A percentile compares a stretch with the other conserved stretches of the same genome.
phyloP scores from a whole-genome alignment of 2,797 vertebrate genomes.

The Neopelma chrysocephalum region DNA sequence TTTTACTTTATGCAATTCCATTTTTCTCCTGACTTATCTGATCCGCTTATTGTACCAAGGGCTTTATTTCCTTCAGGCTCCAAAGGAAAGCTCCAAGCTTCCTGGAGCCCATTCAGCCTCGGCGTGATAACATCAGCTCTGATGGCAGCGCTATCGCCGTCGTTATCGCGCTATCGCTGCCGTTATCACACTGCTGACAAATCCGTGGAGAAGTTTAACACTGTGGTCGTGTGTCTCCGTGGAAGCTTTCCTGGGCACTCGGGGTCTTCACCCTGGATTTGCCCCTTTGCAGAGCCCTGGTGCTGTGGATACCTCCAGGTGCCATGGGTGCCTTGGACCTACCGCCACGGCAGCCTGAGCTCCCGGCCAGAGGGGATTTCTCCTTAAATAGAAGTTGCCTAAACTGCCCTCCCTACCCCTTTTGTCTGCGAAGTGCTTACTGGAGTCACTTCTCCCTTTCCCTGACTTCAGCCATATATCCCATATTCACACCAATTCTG shows the following conservation, averaged over 20 bases:
- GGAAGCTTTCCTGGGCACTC: not conserved
- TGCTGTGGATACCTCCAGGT: not conserved
- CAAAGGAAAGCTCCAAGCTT: constrained; percentile 19
- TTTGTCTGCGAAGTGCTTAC: not conserved
- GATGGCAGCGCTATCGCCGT: not conserved
- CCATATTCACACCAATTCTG: fast-evolving
- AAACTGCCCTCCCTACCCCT: not conserved
- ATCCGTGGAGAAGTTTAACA: not conserved
- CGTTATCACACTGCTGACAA: not conserved
- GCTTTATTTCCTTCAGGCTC: constrained; percentile 63
- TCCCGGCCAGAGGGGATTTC: not conserved
- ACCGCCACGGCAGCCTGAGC: not conserved
- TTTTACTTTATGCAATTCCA: constrained; percentile 27
- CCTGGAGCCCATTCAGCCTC: not conserved
- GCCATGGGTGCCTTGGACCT: not conserved
- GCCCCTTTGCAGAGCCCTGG: not conserved
- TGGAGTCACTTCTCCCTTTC: not conserved
- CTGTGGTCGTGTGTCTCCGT: fast-evolving
- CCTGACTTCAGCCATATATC: not conserved
- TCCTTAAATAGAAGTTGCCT: not conserved
- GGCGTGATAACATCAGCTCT: not conserved
- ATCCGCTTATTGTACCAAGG: constrained; percentile 54
- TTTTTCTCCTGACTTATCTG: constrained; percentile 59
- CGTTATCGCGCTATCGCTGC: not conserved
- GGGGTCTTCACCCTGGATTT: not conserved